Conservation (phyloP, 2,113 vertebrate genomes). For the Romanogobio albipinnatus region DNA sequence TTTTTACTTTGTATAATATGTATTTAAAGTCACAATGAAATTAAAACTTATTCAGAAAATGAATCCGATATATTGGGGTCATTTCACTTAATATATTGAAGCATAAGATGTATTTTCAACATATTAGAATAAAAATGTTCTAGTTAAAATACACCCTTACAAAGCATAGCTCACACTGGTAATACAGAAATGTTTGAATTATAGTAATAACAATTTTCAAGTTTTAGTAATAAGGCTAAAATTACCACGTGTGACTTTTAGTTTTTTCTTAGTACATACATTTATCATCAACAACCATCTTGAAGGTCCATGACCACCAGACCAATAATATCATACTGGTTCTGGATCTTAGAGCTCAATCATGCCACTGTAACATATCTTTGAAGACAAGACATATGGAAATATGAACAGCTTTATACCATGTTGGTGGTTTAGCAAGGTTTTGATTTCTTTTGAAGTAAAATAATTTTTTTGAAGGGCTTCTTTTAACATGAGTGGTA, state of each 20-base stretch:
- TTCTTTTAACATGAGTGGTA: no score
- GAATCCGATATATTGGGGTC: neutral
- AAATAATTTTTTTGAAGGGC: no score
- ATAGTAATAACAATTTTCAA: neutral
- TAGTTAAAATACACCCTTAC: neutral
- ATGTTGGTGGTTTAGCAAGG: neutral
- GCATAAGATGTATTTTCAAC: neutral
- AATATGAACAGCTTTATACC: neutral
- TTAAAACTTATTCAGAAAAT: neutral
- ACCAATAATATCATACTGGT: neutral
- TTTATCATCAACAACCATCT: neutral
- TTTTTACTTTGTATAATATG: neutral
- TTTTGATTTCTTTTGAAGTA: neutral
- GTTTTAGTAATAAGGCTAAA: neutral
- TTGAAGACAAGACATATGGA: neutral
- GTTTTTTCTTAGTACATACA: neutral
- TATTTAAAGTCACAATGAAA: no score
- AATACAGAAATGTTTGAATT: neutral
- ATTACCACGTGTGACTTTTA: no score
- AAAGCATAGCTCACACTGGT: neutral
- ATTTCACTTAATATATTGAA: neutral
- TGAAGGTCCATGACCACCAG: neutral
- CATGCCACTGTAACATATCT: neutral
- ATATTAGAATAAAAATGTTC: neutral
- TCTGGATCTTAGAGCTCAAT: neutral